These are phyloP conservation scores for Trissolcus basalis DNA, from an alignment of 1,140 invertebrate species.

Conservation along the genomic window DNA sequence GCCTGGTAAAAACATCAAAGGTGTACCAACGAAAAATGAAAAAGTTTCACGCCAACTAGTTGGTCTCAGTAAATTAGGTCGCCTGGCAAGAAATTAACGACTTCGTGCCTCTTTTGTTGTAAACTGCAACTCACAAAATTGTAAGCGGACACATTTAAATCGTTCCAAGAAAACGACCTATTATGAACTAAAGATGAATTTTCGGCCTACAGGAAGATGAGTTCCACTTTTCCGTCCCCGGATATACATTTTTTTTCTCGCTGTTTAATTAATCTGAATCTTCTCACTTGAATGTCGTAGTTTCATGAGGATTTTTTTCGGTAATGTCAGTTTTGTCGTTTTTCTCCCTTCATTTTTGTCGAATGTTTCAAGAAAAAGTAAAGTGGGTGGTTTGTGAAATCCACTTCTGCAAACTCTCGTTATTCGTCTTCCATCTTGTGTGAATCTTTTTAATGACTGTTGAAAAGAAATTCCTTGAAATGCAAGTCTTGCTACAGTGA, in stretches of 20 bases:
- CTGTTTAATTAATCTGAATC: too few species aligned
- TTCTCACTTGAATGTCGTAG: too few species aligned
- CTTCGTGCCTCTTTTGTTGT: conserved; percentile 40
- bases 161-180: conserved; percentile 4
- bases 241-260: too few species aligned
- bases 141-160: conserved; percentile 19
- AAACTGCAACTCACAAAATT: conserved; percentile 19
- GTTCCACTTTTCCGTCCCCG: neutral
- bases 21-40: conserved; percentile 41
- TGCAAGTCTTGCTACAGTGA: too few species aligned
- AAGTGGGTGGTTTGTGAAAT: conserved; percentile 4
- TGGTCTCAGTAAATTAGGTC: conserved; percentile 42
- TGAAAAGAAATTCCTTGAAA: too few species aligned
- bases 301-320: too few species aligned
- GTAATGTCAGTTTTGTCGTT: too few species aligned
- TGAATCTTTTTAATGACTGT: conserved; percentile 16
- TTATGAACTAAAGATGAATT: conserved; percentile 4
- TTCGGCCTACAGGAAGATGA: neutral
- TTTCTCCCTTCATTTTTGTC: conserved; percentile 5
- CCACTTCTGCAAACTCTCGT: conserved; percentile 13
- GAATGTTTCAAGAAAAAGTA: conserved; percentile 15
- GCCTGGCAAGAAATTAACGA: conserved; percentile 54
- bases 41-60: conserved; percentile 42
- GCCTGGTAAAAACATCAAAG: conserved; percentile 42
- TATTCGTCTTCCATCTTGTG: conserved; percentile 16